phyloP scores from a whole-genome alignment of 2,113 vertebrate genomes.

The Oxyruncus cristatus region DNA sequence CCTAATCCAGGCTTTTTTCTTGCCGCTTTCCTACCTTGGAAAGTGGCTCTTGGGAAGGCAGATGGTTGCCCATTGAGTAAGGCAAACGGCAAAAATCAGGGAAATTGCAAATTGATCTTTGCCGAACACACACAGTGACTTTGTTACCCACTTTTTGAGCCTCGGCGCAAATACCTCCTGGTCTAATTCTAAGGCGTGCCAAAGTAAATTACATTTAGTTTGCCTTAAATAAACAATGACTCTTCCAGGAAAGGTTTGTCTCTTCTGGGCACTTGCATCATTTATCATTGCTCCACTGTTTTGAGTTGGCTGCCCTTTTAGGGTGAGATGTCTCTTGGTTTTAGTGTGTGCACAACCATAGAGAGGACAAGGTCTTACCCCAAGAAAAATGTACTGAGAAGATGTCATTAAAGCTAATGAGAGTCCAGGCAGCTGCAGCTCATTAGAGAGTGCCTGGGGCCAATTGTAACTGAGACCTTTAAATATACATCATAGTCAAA shows the following conservation, averaged over 20 bases:
- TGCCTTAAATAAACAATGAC: conserved; percentile 74
- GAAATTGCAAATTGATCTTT: conserved; percentile 50
- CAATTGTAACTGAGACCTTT: conserved; percentile 78
- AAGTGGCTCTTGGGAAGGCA: background rate
- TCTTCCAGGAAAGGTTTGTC: conserved; percentile 76
- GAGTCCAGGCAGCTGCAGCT: conserved; percentile 77
- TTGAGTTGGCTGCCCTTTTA: conserved; percentile 61
- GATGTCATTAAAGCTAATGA: conserved; percentile 78
- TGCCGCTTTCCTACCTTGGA: background rate
- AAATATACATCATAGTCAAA: conserved; percentile 79
- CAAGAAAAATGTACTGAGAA: conserved; percentile 69
- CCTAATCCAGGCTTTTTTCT: background rate
- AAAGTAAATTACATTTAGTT: conserved; percentile 52
- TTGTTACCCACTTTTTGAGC: conserved; percentile 34
- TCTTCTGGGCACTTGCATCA: conserved; percentile 64
- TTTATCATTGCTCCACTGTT: conserved; percentile 74
- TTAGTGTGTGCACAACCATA: conserved; percentile 40
- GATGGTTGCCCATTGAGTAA: background rate
- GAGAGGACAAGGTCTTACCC: conserved; percentile 67
- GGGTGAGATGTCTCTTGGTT: conserved; percentile 73
- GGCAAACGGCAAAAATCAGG: conserved; percentile 31
- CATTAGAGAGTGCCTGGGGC: conserved; percentile 75
- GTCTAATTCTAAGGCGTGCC: conserved; percentile 55
- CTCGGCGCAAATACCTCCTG: conserved; percentile 35
- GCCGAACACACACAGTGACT: conserved; percentile 15